Evolutionary conservation across 2,113 vertebrate species (phyloP).

Genomic region (Dicrurus megarhynchus): DNA sequence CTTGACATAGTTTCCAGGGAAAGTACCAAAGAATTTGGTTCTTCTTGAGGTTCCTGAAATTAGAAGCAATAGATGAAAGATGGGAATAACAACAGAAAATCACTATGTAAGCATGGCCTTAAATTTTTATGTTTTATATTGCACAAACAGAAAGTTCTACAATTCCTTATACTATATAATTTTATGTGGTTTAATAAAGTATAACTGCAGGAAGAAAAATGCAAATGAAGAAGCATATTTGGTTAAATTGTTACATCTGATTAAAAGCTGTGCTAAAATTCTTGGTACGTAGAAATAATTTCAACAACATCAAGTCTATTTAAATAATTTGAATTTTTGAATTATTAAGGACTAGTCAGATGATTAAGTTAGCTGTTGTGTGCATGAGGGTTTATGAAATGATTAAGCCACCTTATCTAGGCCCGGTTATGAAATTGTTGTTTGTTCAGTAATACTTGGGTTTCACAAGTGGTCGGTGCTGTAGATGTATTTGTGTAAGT

Average conservation of each 20-base stretch:
- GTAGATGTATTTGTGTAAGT: neutral
- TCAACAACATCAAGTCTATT: neutral
- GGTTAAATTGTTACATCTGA: neutral
- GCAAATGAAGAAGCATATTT: neutral
- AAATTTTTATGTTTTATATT: neutral
- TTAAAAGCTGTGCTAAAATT: neutral
- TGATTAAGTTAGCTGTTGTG: neutral
- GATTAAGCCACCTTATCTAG: neutral
- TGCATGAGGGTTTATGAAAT: neutral
- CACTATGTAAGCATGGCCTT: neutral
- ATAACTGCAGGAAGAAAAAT: neutral
- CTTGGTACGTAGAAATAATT: neutral
- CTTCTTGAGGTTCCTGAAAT: slow-evolving; percentile 94
- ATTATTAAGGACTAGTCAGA: neutral
- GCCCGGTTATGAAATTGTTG: neutral
- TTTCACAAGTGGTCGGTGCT: neutral
- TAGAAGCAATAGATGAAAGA: slow-evolving; percentile 70
- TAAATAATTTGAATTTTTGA: neutral
- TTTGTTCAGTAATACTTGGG: neutral
- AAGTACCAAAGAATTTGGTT: slow-evolving; percentile 97
- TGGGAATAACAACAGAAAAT: slow-evolving; percentile 29
- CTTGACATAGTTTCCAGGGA: slow-evolving; percentile 99
- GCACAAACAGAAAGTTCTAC: neutral
- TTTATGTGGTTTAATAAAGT: neutral
- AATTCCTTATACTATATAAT: neutral